Evolutionary conservation across 1,140 invertebrate genomes (phyloP), one percentile per base, ranked within the genome.

Genomic region (Drosophila funebris): DNA sequence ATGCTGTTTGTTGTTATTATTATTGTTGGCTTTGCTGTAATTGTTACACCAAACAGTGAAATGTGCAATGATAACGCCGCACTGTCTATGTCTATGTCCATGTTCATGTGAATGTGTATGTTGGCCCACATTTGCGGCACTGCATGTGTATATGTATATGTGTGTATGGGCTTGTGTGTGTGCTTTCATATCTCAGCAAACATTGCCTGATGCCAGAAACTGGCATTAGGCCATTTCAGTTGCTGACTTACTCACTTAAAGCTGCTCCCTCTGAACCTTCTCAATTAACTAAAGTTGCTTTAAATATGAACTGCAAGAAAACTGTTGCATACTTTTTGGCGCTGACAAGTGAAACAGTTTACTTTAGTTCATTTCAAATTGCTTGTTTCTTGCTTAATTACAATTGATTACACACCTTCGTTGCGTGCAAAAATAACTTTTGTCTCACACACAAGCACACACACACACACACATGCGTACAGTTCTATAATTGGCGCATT

Each of bases 31-130:
- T 87, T 82, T 85, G 81, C 61, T 75, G 78, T 85, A 85, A 85
- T 85, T 85, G 82, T 87, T 87, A 87, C 81, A 85, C 73, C 77
- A 85, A 85, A 70, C 81, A 85, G 69, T 80, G 82, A 85, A 85
- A 85, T 85, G 82, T 85, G 73, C 73, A 77, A 85, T 87, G 81
- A 85, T 85, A 85, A 85, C 82, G 82, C 77, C 74, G 43, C 82
- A 72, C 63, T 81, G 73, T 77, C 61, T 81, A 41, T 81, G 64
- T 53, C 46, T 8, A 36, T 39, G 66, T 53, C 60, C 37, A 41
- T 76, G 20, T 43, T 29, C 29, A 14, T 43, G n/a, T 61, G 31
- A 52, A 37, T 58, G 33, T 27, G 44, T 27, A 41, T 20, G 8
- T 56, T 70, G 67, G 44, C 43, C 67, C 60, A 70, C 67, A 70